A percentile compares a stretch with the other conserved stretches of the same genome.
Evolutionary conservation across 2,797 vertebrate species (phyloP).

Genomic region (Poecile montanus): DNA sequence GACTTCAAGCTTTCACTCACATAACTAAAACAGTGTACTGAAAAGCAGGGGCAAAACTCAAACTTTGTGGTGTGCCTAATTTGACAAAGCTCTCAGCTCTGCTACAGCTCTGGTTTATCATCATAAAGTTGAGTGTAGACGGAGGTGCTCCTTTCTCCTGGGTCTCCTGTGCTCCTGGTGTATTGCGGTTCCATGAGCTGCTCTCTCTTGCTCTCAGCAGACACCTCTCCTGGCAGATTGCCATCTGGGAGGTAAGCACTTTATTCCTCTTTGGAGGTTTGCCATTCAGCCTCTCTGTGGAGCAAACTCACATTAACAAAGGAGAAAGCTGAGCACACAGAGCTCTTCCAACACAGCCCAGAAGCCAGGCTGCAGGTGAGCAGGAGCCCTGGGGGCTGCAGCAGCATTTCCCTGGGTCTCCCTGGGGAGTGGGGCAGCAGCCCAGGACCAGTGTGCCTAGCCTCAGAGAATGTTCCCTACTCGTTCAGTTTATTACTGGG

Average conservation of each 20-base stretch:
- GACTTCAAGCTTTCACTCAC: not conserved
- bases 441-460: not conserved
- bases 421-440: not conserved
- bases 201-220: not conserved
- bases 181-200: not conserved
- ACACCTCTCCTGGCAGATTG: not conserved
- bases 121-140: not conserved
- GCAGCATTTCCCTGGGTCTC: not conserved
- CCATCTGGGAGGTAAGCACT: not conserved
- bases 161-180: not conserved
- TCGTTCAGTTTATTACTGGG: not conserved
- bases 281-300: not conserved
- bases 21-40: not conserved
- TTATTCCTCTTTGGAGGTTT: not conserved
- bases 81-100: not conserved
- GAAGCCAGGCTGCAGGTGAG: not conserved
- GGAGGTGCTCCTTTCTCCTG: not conserved
- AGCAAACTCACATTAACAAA: not conserved
- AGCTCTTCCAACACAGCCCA: not conserved
- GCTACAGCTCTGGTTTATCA: not conserved
- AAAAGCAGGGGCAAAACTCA: not conserved
- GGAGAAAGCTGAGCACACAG: not conserved
- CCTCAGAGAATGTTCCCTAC: not conserved
- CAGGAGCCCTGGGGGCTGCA: not conserved
- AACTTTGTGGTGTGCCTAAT: not conserved